Base-by-base conservation (phyloP, 2,113 vertebrate genomes). In the Takifugu flavidus region DNA sequence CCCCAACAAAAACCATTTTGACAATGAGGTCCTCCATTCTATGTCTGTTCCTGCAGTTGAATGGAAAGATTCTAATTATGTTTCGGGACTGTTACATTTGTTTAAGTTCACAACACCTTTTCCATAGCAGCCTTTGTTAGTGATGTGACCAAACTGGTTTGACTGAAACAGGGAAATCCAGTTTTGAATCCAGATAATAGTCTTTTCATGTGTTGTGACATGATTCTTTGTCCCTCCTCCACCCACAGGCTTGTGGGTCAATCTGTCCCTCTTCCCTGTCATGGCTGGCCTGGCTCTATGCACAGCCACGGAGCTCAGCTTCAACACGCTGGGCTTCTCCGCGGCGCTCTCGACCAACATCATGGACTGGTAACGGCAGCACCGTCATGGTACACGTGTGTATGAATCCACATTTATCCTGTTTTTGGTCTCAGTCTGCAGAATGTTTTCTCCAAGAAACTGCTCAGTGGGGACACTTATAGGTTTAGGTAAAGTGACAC, bases 381-480 rank as follows among this genome's bases (percentile, higher is more conserved):
- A 5, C n/a, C 10, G 14, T 14, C 45, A 47, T 13, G 20, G 20
- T 20, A n/a, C 45, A 47, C 45, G 4, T 7, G 6, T 6, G n/a
- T n/a, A n/a, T n/a, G n/a, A 14, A 47, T 5, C 13, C 45, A n/a
- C 45, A 12, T 64, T 47, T 82, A 66, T 15, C 6, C 49, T 25
- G 49, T 25, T 56, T 72, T 72, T 58, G 39, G 13, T 83, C 39
- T 79, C 61, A 99, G 97, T 82, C 90, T 99, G 87, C 97, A 99
- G 84, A 99, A 99, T 0, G 97, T 99, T 2, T 96, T 99, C 72
- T 99, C 97, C 8, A 99, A 99, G 75, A 98, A 98, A 47, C 91
- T 99, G 0, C 93, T 99, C 6, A 96, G 97, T 52, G 97, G 97
- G 27, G 96, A 99, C 65, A 97, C 94, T 4, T 99, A 98, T 86